Conservation (phyloP, 2,113 vertebrate species). For the Psammodynastes pulverulentus region DNA sequence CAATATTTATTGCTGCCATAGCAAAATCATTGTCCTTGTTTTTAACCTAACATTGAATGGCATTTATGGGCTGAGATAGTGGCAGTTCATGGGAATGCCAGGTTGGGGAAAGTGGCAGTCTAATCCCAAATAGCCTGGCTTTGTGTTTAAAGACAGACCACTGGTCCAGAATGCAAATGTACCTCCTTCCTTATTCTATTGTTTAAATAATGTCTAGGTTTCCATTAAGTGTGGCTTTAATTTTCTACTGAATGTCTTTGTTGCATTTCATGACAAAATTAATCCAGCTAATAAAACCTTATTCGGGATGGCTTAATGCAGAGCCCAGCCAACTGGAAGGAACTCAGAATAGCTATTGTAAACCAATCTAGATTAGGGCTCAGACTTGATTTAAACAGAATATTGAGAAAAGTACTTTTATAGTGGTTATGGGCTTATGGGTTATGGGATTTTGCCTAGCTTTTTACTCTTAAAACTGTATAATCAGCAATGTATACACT, state of each 20-base stretch:
- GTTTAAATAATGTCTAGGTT: not conserved
- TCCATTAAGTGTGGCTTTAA: not conserved
- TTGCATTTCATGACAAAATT: not conserved
- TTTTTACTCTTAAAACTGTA: not conserved
- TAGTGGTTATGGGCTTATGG: not conserved
- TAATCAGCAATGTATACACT: not conserved
- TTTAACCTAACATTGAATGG: not conserved
- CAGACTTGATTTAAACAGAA: not conserved
- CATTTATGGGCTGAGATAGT: not conserved
- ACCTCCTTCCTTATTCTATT: not conserved
- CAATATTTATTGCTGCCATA: not conserved
- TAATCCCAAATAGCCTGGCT: not conserved
- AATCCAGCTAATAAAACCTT: slow-evolving; percentile 5
- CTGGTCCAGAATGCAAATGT: not conserved
- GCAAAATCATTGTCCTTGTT: not conserved
- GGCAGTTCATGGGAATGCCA: not conserved
- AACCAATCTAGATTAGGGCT: not conserved
- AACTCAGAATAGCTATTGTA: not conserved
- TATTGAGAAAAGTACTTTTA: not conserved
- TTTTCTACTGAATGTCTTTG: slow-evolving; percentile 8
- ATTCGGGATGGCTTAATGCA: not conserved
- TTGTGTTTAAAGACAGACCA: not conserved
- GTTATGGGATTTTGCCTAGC: not conserved
- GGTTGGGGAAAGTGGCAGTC: not conserved
- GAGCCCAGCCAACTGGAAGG: not conserved